Evolutionary conservation across 2,888 invertebrate genomes (phyloP), one percentile per base, ranked within the genome.

Genomic region (Heteromurus nitidus): DNA sequence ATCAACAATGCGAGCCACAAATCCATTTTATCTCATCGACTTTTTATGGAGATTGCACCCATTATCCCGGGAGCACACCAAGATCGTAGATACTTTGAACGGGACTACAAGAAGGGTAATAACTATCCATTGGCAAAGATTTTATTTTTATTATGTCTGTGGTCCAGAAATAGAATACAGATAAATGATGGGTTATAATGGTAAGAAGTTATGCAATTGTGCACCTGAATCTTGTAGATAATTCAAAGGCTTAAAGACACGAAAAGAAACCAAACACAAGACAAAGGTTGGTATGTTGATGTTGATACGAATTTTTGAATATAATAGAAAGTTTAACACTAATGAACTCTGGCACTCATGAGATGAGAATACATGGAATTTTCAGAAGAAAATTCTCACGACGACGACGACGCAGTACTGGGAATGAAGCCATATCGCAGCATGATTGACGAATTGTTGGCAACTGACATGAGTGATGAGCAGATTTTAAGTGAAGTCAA

Each of bases 361-460:
- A 11, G 22, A 20, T 7, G 3, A 24, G 24, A 55, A 3, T 55
- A 55, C 11, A 3, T 24, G 3, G 3, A 55, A 5, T 11, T 24
- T 7, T 55, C 22, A 55, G 55, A 3, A 2, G 28, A 58, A 28
- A 26, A 11, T 28, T 11, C 3, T 22, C 7, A 55, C 55, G 18
- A 16, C 53, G 55, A 69, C 16, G 53, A 70, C 22, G 1, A 7
- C 16, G 42, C n/a, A n/a, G n/a, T n/a, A n/a, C 5, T 36, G 30
- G 31, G 31, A 9, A 30, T 5, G 18, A 64, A 58, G 13, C 28
- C 58, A 13, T 30, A 24, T 31, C 30, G 62, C n/a, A 62, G 24
- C 22, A 73, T 73, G 73, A 73, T 73, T 3, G 73, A 73, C 3
- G 73, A 73, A 50, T 58, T 73, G 73, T 5, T 47, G 7, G 42